These are phyloP conservation scores for Tenualosa thibaudeaui DNA, from an alignment of 2,797 vertebrate species.

Conservation along the genomic window DNA sequence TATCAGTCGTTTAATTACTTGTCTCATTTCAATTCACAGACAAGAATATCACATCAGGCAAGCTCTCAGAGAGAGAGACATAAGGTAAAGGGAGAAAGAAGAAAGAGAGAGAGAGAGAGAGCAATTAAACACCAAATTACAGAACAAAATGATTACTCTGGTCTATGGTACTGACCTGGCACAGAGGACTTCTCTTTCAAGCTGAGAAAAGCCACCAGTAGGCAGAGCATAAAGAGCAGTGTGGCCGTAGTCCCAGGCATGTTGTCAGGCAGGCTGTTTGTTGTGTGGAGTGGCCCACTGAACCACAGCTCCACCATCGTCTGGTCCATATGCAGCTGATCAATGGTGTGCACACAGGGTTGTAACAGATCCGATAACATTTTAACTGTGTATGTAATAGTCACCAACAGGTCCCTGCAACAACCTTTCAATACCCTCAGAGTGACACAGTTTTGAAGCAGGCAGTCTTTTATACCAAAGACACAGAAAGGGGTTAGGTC, in stretches of 20 bases:
- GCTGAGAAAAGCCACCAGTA: conserved; percentile 82
- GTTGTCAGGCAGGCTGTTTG: conserved; percentile 54
- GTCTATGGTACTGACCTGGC: conserved; percentile 77
- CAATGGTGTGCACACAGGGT: conserved; percentile 54
- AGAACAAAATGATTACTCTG: neutral
- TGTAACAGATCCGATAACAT: conserved; percentile 61
- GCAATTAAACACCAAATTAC: neutral
- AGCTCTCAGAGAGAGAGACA: no score
- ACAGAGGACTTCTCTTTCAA: conserved; percentile 71
- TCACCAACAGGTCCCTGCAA: neutral
- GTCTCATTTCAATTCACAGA: no score
- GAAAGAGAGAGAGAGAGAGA: neutral
- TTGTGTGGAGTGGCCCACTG: conserved; percentile 70
- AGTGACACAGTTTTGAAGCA: conserved; percentile 12
- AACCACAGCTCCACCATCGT: conserved; percentile 65
- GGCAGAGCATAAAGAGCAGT: conserved; percentile 75
- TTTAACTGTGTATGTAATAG: neutral
- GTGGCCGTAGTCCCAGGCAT: conserved; percentile 70
- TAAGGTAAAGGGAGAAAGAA: neutral
- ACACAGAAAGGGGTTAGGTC: conserved; percentile 67
- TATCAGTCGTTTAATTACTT: neutral
- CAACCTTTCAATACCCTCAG: neutral
- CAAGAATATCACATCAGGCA: no score
- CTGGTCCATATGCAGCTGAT: conserved; percentile 53
- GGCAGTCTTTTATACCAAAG: conserved; percentile 71